Evolutionary conservation across 1,140 invertebrate species (phyloP), one percentile per base, ranked within the genome.

Genomic region (Bombus superbus): DNA sequence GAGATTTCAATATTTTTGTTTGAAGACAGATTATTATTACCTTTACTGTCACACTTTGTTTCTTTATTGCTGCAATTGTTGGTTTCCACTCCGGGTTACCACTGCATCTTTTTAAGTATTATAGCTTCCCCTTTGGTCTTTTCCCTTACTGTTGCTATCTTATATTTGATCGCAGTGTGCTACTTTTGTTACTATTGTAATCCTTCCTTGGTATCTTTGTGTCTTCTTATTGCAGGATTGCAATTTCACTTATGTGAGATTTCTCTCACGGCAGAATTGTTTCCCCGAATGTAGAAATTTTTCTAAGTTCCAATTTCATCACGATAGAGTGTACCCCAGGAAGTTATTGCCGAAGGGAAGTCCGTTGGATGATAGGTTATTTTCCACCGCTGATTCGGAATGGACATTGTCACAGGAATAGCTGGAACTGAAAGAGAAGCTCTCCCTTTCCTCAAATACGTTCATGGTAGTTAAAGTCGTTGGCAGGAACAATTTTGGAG

Each of bases 321-420:
- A n/a, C 59, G 59, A 62, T 62, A n/a, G 59, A 62, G 59, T 62
- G 59, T 62, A 62, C 28, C 59, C 28, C 59, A 62, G 59, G 59
- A 62, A 62, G 59, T 62, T 62, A 62, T 62, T 62, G 59, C 59
- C 59, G 59, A 62, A 62, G 59, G 59, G 59, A 62, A 62, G 59
- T 59, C 57, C 57, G 57, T 62, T 28, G 28, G 28, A 62, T 62
- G 59, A 62, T 62, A 62, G 59, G 59, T 62, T 62, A 62, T 62
- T 62, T 62, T 62, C 59, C 11, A n/a, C 59, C 59, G 28, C 11
- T 62, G 59, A 62, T 62, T 62, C 59, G 59, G 28, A 28, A 62
- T 62, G 28, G 59, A 62, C 59, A 62, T n/a, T 62, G 59, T 62
- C 59, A n/a, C 59, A 62, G 59, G 13, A 62, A 62, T 62, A n/a